These are phyloP conservation scores for Laticauda laticaudata DNA, from an alignment of 2,113 vertebrate species.

Conservation along the genomic window DNA sequence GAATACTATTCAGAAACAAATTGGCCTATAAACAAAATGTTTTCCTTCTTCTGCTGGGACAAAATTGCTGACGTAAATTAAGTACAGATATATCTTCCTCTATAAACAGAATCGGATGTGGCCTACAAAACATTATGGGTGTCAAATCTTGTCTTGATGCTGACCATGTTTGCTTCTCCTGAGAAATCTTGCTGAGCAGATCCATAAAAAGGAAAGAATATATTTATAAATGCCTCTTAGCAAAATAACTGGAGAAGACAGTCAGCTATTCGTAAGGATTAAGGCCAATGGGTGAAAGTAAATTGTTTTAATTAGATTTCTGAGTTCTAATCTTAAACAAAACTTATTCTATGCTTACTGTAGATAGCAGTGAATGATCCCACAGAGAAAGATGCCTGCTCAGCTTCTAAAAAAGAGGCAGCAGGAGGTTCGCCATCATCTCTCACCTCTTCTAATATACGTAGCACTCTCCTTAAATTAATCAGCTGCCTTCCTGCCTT, in stretches of 20 bases:
- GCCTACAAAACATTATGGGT: constrained; percentile 41
- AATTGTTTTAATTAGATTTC: constrained; percentile 71
- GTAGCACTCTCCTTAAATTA: constrained; percentile 61
- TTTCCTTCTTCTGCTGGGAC: background rate
- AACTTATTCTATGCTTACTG: constrained; percentile 51
- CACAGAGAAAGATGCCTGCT: constrained; percentile 55
- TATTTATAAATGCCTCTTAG: constrained; percentile 63
- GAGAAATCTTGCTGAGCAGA: constrained; percentile 54
- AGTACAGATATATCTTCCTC: background rate
- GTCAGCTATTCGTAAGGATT: constrained; percentile 67
- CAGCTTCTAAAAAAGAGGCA: constrained; percentile 52
- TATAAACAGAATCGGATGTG: constrained; percentile 27
- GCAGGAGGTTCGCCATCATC: constrained; percentile 53
- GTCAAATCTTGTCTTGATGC: constrained; percentile 6
- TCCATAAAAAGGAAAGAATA: constrained; percentile 63
- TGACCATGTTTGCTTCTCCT: constrained; percentile 48
- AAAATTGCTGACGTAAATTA: background rate
- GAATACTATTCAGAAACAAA: constrained; percentile 16
- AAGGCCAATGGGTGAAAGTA: constrained; percentile 65
- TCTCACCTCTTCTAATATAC: constrained; percentile 62
- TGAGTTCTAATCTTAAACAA: constrained; percentile 68
- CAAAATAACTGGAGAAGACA: constrained; percentile 66
- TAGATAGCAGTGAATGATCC: constrained; percentile 56
- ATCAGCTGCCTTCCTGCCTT: constrained; percentile 60
- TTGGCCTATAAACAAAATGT: constrained; percentile 21